These are phyloP conservation scores for Octopus sinensis DNA, from an alignment of 1,140 invertebrate genomes.

Conservation along the genomic window DNA sequence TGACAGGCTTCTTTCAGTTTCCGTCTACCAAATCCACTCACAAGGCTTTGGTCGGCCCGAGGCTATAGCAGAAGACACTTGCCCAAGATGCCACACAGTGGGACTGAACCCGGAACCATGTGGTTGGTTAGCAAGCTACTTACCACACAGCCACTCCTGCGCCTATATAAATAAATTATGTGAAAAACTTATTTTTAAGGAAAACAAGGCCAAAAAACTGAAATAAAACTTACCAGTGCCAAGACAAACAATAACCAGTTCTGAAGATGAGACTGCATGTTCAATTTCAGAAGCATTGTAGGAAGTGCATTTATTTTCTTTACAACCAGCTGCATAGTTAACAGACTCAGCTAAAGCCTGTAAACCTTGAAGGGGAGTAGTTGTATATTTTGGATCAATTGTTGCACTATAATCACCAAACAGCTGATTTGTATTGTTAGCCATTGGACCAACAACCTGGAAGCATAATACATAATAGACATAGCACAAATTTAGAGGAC, in stretches of 20 bases:
- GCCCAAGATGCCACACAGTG: no score
- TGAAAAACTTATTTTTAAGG: no score
- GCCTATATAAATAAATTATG: no score
- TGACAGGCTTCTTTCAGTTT: no score
- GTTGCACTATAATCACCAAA: slow-evolving; percentile 49
- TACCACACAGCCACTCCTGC: no score
- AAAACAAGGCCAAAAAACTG: background rate
- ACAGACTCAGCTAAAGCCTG: slow-evolving; percentile 27
- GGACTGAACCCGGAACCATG: no score
- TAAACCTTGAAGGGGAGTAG: slow-evolving; percentile 45
- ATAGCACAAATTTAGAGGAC: no score
- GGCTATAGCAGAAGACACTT: no score
- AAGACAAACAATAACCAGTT: slow-evolving; percentile 50
- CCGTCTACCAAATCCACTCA: no score
- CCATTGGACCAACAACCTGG: slow-evolving; percentile 54
- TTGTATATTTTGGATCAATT: slow-evolving; percentile 36
- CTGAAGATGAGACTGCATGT: slow-evolving; percentile 35
- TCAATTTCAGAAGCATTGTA: slow-evolving; percentile 37
- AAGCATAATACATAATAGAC: background rate
- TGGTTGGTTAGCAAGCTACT: no score
- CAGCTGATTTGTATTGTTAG: slow-evolving; percentile 48
- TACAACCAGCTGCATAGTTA: slow-evolving; percentile 42
- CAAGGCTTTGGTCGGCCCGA: no score
- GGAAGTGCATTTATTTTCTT: slow-evolving; percentile 34
- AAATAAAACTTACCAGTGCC: slow-evolving; percentile 49